Evolutionary conservation across 2,113 vertebrate species (phyloP).

Genomic region (Tupaia chinensis): DNA sequence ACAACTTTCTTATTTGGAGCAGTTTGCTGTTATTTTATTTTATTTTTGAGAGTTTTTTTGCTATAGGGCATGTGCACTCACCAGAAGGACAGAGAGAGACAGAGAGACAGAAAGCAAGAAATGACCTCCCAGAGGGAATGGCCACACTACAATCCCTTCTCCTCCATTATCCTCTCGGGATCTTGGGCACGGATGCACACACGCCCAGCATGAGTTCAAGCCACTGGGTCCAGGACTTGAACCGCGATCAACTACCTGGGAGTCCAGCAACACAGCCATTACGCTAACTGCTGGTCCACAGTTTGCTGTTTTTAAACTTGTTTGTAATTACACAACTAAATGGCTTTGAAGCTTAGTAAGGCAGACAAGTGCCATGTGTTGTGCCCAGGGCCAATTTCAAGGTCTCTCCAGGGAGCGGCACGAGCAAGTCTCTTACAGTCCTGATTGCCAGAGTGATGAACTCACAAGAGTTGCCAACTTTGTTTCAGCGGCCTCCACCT

Average conservation of each 20-base stretch:
- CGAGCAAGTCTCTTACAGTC: neutral
- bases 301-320: neutral
- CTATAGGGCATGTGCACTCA: too few species aligned
- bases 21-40: constrained; percentile 33
- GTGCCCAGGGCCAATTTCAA: constrained; percentile 51
- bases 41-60: neutral
- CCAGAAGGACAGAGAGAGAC: too few species aligned
- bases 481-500: neutral
- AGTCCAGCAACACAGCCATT: too few species aligned
- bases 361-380: neutral
- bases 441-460: neutral
- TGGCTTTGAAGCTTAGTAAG: constrained; percentile 45
- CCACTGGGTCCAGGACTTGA: too few species aligned
- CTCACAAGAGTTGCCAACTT: neutral
- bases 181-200: too few species aligned
- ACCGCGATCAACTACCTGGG: too few species aligned
- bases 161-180: too few species aligned
- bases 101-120: too few species aligned
- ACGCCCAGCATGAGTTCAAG: too few species aligned
- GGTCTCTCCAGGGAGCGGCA: constrained; percentile 5
- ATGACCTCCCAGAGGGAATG: too few species aligned
- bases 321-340: constrained; percentile 42
- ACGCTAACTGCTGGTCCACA: too few species aligned
- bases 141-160: too few species aligned
- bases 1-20: constrained; percentile 28